Percentiles rank a stretch among this genome's conserved stretches.
Evolutionary conservation across 1,140 invertebrate genomes (phyloP).

Genomic region (Dryas iulia): DNA sequence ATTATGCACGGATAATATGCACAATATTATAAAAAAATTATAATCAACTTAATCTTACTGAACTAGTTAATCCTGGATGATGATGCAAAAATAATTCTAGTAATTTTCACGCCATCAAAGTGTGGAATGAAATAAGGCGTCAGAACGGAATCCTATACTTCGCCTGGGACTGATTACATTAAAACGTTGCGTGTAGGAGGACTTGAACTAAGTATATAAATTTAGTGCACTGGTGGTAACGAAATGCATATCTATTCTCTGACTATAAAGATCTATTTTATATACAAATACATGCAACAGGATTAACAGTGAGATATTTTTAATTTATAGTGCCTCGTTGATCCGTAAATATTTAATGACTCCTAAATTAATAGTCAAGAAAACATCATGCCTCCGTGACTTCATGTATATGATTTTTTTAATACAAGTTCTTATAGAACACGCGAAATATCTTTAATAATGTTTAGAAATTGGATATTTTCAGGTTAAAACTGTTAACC

Average conservation of each 20-base stretch:
- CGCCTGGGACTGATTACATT: constrained; percentile 36
- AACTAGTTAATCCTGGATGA: neutral
- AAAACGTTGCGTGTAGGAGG: constrained; percentile 45
- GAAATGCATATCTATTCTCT: neutral
- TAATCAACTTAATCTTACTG: neutral
- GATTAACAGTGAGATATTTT: too few species aligned
- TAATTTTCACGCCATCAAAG: constrained; percentile 34
- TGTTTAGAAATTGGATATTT: too few species aligned
- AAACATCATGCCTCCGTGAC: too few species aligned
- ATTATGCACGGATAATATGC: neutral
- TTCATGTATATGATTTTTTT: too few species aligned
- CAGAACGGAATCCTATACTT: neutral
- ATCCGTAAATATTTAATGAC: too few species aligned
- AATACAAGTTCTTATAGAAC: too few species aligned
- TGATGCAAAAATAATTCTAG: constrained; percentile 29
- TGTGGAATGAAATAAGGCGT: constrained; percentile 39
- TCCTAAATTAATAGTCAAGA: too few species aligned
- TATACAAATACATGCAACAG: too few species aligned
- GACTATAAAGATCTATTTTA: too few species aligned
- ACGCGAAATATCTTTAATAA: too few species aligned
- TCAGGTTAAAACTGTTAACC: too few species aligned
- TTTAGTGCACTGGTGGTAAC: neutral
- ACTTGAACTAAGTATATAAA: constrained; percentile 11
- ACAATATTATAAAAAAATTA: neutral
- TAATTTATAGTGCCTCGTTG: too few species aligned